These are phyloP conservation scores for Vanessa cardui DNA, from an alignment of 2,888 invertebrate species.

Conservation along the genomic window DNA sequence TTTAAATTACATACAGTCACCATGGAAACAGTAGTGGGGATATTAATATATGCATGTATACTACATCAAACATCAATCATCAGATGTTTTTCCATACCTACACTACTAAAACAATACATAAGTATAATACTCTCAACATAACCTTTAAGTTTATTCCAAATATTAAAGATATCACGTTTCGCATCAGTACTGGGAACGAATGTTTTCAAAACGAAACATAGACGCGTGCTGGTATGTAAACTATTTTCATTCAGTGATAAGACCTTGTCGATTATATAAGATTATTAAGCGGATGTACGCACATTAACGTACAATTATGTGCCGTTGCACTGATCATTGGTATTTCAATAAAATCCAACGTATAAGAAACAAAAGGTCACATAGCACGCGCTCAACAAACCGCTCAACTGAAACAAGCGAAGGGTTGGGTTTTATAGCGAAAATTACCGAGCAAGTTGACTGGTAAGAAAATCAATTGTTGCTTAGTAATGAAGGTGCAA, in stretches of 20 bases:
- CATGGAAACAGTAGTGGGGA: too few relatives aligned
- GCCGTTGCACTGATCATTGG: slow-evolving; percentile 35
- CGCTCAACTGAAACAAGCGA: slow-evolving; percentile 43
- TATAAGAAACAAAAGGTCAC: slow-evolving; percentile 69
- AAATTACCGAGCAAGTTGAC: slow-evolving; percentile 13
- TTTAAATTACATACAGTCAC: too few relatives aligned
- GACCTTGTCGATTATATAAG: background rate
- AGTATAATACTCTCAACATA: too few relatives aligned
- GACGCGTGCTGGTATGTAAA: background rate
- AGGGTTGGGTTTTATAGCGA: slow-evolving; percentile 39
- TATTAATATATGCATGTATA: too few relatives aligned
- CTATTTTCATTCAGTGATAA: background rate
- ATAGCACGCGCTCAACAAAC: slow-evolving; percentile 56
- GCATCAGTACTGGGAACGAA: too few relatives aligned
- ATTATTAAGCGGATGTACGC: background rate
- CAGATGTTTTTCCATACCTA: too few relatives aligned
- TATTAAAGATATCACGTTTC: too few relatives aligned
- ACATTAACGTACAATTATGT: slow-evolving; percentile 13
- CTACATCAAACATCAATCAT: too few relatives aligned
- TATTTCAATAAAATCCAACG: slow-evolving; percentile 56
- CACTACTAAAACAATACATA: too few relatives aligned
- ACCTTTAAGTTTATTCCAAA: too few relatives aligned
- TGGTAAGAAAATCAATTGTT: slow-evolving; percentile 41
- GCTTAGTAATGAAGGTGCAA: slow-evolving; percentile 39
- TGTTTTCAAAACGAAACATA: too few relatives aligned